Evolutionary conservation across 2,113 vertebrate genomes (phyloP).

Genomic region (Laticauda colubrina): DNA sequence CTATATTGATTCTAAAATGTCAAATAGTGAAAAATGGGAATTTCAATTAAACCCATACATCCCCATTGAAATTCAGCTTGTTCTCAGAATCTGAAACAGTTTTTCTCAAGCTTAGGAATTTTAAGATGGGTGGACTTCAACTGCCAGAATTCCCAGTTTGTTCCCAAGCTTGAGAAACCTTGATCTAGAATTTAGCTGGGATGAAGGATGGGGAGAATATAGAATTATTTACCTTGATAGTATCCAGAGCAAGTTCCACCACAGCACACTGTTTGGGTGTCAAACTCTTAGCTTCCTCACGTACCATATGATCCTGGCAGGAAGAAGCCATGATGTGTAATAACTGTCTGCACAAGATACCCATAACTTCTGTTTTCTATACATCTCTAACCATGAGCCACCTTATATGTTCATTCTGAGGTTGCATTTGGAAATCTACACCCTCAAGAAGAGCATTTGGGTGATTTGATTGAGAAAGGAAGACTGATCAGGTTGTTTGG

Average conservation of each 20-base stretch:
- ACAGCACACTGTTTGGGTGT: constrained; percentile 95
- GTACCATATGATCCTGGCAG: constrained; percentile 94
- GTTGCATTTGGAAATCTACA: not conserved
- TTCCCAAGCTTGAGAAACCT: not conserved
- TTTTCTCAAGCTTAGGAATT: not conserved
- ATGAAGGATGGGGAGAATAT: not conserved
- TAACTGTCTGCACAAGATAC: not conserved
- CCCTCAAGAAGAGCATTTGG: not conserved
- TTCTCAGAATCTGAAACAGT: not conserved
- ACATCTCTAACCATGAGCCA: not conserved
- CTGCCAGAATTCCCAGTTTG: not conserved
- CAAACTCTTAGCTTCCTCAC: constrained; percentile 95
- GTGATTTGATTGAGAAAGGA: not conserved
- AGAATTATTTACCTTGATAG: constrained; percentile 86
- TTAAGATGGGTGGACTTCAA: not conserved
- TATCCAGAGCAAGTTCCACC: constrained; percentile 93
- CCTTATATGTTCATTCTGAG: not conserved
- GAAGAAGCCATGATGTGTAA: not conserved
- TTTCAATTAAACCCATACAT: not conserved
- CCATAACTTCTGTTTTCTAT: not conserved
- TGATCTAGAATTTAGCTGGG: not conserved
- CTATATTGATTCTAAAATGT: not conserved
- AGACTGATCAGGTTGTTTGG: not conserved
- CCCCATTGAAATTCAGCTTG: not conserved
- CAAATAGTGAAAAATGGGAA: not conserved